Evolutionary conservation across 1,140 invertebrate species (phyloP).

Genomic region (Ephestia elutella): DNA sequence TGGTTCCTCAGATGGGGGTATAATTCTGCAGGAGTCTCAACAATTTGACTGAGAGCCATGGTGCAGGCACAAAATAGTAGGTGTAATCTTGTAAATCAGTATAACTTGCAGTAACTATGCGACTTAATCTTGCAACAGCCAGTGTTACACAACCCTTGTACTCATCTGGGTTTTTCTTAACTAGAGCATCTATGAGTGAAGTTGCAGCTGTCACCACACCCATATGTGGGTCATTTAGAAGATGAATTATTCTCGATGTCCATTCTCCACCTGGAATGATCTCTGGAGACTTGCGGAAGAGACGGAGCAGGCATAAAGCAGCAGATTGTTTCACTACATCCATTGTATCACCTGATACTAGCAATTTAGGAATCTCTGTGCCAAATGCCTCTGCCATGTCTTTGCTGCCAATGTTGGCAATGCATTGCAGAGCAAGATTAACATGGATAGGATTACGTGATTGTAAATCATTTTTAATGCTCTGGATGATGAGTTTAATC

Average conservation of each 20-base stretch:
- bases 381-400: conserved; percentile 99
- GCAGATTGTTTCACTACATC: conserved; percentile 99
- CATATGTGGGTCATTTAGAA: conserved; percentile 99
- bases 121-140: conserved; percentile 96
- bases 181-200: conserved; percentile 97
- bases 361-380: conserved; percentile 97
- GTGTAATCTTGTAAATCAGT: conserved; percentile 99
- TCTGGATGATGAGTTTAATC: conserved; percentile 99
- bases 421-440: conserved; percentile 99
- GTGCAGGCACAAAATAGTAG: conserved; percentile 99
- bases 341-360: conserved; percentile 99
- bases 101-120: conserved; percentile 98
- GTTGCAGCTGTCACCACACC: conserved; percentile 99
- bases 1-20: conserved; percentile 96
- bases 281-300: conserved; percentile 95
- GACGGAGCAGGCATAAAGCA: conserved; percentile 93
- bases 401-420: conserved; percentile 99
- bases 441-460: conserved; percentile 99
- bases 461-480: conserved; percentile 98
- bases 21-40: conserved; percentile 98
- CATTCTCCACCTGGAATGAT: conserved; percentile 98
- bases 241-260: conserved; percentile 98
- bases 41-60: conserved; percentile 99
- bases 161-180: conserved; percentile 99
- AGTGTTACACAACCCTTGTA: conserved; percentile 99